Percentiles rank a stretch among this genome's conserved stretches.
phyloP scores from a whole-genome alignment of 92 coral and sea anemone genomes.

The Anthopleura xanthogrammica region DNA sequence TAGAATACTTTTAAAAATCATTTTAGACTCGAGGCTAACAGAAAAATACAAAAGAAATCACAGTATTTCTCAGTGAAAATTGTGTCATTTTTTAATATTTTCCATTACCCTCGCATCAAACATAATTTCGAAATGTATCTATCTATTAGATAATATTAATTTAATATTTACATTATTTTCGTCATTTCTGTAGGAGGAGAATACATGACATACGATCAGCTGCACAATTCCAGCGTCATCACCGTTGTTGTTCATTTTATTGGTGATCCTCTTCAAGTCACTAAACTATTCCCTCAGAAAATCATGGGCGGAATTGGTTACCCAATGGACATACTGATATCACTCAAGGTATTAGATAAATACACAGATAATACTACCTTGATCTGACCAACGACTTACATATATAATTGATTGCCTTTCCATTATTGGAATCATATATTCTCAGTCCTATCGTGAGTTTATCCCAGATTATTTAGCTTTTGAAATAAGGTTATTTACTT shows the following conservation, averaged over 20 bases:
- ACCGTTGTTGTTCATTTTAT: slow-evolving; percentile 79
- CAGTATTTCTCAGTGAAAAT: too few species aligned
- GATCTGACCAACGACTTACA: neutral
- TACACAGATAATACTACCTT: neutral
- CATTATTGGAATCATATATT: neutral
- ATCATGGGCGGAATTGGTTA: slow-evolving; percentile 86
- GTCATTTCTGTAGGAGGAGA: slow-evolving; percentile 50
- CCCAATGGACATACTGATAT: slow-evolving; percentile 88
- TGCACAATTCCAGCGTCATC: slow-evolving; percentile 73
- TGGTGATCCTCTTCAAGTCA: slow-evolving; percentile 86
- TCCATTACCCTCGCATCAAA: too few species aligned
- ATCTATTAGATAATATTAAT: too few species aligned
- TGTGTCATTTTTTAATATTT: too few species aligned
- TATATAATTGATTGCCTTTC: neutral
- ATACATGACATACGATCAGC: slow-evolving; percentile 74
- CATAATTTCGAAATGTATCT: too few species aligned
- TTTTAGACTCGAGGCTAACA: too few species aligned
- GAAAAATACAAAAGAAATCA: too few species aligned
- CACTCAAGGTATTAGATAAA: slow-evolving; percentile 62
- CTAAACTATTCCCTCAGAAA: slow-evolving; percentile 88
- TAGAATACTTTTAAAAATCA: too few species aligned
- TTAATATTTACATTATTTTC: neutral
- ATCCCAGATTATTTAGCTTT: too few species aligned
- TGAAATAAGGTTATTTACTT: neutral
- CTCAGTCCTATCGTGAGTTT: too few species aligned